phyloP scores from a whole-genome alignment of 2,797 vertebrate species.

The Crax fasciolata region DNA sequence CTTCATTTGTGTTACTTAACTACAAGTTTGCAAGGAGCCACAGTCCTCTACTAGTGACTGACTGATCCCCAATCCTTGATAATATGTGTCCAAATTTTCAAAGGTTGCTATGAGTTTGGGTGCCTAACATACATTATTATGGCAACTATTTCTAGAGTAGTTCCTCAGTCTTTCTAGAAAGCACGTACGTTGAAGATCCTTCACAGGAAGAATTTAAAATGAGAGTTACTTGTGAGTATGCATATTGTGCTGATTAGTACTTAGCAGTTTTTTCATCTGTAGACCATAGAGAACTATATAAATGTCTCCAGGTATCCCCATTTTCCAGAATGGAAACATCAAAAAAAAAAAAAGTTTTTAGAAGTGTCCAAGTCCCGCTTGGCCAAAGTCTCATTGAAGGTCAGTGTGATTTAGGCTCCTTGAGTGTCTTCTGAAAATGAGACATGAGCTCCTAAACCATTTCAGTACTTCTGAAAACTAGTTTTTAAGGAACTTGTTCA shows the following conservation, averaged over 20 bases:
- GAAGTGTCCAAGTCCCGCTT: not conserved
- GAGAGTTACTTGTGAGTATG: not conserved
- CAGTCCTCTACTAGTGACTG: not conserved
- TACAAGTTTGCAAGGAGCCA: not conserved
- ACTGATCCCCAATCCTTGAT: not conserved
- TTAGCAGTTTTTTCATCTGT: not conserved
- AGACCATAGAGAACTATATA: not conserved
- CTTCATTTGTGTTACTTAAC: not conserved
- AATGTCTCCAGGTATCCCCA: not conserved
- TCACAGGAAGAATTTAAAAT: not conserved
- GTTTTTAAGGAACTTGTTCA: not conserved
- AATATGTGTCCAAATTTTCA: not conserved
- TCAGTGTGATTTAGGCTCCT: not conserved
- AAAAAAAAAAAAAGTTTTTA: not conserved
- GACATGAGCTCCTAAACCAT: not conserved
- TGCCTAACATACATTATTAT: not conserved
- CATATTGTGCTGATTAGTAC: not conserved
- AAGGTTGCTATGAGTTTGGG: not conserved
- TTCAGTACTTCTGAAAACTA: not conserved
- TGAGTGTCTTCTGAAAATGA: not conserved
- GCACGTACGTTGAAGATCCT: not conserved
- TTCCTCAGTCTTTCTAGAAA: not conserved
- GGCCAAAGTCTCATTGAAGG: not conserved
- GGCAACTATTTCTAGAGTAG: not conserved
- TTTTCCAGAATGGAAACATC: not conserved